phyloP scores from a whole-genome alignment of 1,140 invertebrate genomes.

The Heliothis virescens region DNA sequence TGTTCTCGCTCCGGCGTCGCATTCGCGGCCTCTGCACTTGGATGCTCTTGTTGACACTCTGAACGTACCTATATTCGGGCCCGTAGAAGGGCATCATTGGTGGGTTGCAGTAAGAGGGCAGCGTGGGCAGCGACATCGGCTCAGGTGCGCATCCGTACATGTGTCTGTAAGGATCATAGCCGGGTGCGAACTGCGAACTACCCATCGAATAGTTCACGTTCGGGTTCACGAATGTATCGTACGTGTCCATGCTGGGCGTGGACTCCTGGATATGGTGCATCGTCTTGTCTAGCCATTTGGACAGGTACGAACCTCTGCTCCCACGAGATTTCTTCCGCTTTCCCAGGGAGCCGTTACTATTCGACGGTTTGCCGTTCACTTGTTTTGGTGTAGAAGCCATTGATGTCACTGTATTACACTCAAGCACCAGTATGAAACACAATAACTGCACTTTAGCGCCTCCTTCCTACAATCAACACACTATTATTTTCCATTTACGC shows the following conservation, averaged over 20 bases:
- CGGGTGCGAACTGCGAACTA: conserved; percentile 74
- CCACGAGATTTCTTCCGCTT: conserved; percentile 81
- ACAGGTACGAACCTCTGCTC: conserved; percentile 74
- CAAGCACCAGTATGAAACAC: conserved; percentile 19
- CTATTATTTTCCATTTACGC: conserved; percentile 45
- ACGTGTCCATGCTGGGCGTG: conserved; percentile 71
- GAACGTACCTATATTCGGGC: conserved; percentile 71
- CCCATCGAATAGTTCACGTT: conserved; percentile 71
- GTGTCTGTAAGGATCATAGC: conserved; percentile 73
- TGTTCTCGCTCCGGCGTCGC: conserved; percentile 67
- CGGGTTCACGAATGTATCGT: conserved; percentile 69
- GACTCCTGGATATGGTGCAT: conserved; percentile 76
- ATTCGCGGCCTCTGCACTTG: conserved; percentile 73
- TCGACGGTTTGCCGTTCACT: conserved; percentile 72
- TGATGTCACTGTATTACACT: conserved; percentile 47
- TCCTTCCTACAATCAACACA: background rate
- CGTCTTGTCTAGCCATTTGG: conserved; percentile 81
- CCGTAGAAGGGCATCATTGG: conserved; percentile 62
- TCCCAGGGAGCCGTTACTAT: conserved; percentile 75
- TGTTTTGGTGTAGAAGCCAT: conserved; percentile 81
- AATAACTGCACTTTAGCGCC: conserved; percentile 32
- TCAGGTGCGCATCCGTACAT: conserved; percentile 71
- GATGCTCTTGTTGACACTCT: conserved; percentile 70
- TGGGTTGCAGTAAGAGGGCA: conserved; percentile 72
- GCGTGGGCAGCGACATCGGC: conserved; percentile 75